phyloP scores from a whole-genome alignment of 2,888 invertebrate genomes.

The Notodonta ziczac region DNA sequence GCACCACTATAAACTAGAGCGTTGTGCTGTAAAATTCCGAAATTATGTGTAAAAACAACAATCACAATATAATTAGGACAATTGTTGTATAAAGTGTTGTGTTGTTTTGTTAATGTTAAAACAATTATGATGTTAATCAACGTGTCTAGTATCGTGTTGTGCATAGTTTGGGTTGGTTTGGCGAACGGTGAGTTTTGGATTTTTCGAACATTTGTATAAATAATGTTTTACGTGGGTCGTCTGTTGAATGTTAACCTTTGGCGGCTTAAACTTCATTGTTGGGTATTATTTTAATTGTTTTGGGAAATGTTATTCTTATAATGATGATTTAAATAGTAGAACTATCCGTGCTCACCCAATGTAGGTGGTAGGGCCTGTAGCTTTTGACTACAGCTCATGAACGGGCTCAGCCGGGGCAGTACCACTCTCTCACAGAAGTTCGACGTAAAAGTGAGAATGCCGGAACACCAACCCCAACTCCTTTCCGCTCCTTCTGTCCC shows the following conservation, averaged over 20 bases:
- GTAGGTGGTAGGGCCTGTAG: too few relatives aligned
- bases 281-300: too few relatives aligned
- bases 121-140: conserved; percentile 48
- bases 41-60: conserved; percentile 18
- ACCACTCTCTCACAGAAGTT: too few relatives aligned
- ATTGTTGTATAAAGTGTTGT: conserved; percentile 13
- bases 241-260: background rate
- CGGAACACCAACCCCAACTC: too few relatives aligned
- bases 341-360: too few relatives aligned
- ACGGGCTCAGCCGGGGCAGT: too few relatives aligned
- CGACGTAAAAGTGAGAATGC: too few relatives aligned
- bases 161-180: conserved; percentile 44
- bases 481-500: too few relatives aligned
- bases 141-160: conserved; percentile 51
- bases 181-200: conserved; percentile 50
- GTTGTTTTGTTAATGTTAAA: conserved; percentile 4
- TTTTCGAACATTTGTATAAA: conserved; percentile 44
- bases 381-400: too few relatives aligned
- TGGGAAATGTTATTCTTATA: too few relatives aligned
- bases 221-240: conserved; percentile 17
- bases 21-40: conserved; percentile 10
- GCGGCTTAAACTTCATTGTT: too few relatives aligned
- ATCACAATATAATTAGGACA: conserved; percentile 14
- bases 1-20: conserved; percentile 11
- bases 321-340: too few relatives aligned